Evolutionary conservation across 2,888 invertebrate species (phyloP).

Genomic region (Hybos culiciformis): DNA sequence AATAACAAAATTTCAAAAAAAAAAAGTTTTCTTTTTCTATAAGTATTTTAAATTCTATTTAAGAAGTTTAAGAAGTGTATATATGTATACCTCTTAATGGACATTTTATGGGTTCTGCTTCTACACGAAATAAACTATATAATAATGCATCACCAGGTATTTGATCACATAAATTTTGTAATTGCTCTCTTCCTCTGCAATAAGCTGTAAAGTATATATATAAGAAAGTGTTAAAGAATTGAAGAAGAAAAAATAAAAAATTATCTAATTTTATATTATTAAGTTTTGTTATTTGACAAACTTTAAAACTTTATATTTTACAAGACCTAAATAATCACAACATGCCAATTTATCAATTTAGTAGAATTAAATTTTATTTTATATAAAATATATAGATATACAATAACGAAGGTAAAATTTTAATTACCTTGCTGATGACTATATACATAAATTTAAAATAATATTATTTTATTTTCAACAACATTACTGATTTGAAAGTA

Average conservation of each 20-base stretch:
- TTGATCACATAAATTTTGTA: constrained; percentile 68
- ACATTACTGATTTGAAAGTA: too few relatives aligned
- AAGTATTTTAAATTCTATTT: neutral
- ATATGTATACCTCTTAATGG: constrained; percentile 44
- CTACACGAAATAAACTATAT: constrained; percentile 80
- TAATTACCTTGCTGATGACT: too few relatives aligned
- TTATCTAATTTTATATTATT: neutral
- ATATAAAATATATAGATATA: too few relatives aligned
- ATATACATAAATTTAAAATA: too few relatives aligned
- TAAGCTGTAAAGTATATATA: constrained; percentile 36
- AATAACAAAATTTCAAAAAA: neutral
- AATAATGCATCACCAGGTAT: constrained; percentile 81
- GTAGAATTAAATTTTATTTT: too few relatives aligned
- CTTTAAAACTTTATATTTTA: neutral
- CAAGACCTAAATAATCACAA: neutral
- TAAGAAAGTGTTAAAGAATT: neutral
- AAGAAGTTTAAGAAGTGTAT: too few relatives aligned
- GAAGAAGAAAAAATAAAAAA: neutral
- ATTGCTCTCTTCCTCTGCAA: constrained; percentile 45
- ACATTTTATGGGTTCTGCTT: constrained; percentile 76
- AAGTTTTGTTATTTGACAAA: neutral
- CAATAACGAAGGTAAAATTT: too few relatives aligned
- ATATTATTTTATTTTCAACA: too few relatives aligned
- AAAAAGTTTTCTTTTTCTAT: neutral
- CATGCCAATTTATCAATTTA: neutral